A percentile compares a stretch with the other conserved stretches of the same genome.
Evolutionary conservation across 2,888 invertebrate species (phyloP).

Genomic region (Pheosia gnoma): DNA sequence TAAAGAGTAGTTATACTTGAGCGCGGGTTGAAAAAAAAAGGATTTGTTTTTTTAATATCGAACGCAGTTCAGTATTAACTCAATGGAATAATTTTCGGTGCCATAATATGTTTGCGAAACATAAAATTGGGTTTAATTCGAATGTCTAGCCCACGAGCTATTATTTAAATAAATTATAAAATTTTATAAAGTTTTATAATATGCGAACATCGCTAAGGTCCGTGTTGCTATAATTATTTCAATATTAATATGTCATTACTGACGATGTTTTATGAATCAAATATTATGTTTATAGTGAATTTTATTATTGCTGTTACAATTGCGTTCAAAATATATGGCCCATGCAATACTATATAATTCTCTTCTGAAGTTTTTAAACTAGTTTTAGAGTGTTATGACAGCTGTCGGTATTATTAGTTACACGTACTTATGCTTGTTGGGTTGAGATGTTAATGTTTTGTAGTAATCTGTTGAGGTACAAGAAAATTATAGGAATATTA

Average conservation of each 20-base stretch:
- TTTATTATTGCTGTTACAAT: constrained; percentile 10
- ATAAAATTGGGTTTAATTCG: not conserved
- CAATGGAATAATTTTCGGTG: constrained; percentile 24
- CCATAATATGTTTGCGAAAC: constrained; percentile 24
- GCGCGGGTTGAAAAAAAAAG: not conserved
- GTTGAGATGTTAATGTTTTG: no score
- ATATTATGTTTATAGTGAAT: constrained; percentile 9
- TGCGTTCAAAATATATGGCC: constrained; percentile 15
- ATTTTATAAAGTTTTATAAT: not conserved
- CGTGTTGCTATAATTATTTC: not conserved
- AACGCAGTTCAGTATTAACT: constrained; percentile 32
- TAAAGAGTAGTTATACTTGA: not conserved
- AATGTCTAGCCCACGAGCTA: not conserved
- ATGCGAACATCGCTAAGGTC: not conserved
- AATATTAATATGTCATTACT: not conserved
- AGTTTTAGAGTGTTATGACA: constrained; percentile 39
- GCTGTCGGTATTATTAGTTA: constrained; percentile 28
- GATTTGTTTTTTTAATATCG: not conserved
- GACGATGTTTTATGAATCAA: constrained; percentile 11
- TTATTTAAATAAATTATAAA: not conserved
- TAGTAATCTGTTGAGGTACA: no score
- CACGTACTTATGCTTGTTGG: constrained; percentile 40
- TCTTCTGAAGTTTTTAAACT: not conserved
- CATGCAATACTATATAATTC: not conserved
- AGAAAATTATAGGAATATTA: no score